Evolutionary conservation across 2,113 vertebrate genomes (phyloP).

Genomic region (Phyllostomus hastatus): DNA sequence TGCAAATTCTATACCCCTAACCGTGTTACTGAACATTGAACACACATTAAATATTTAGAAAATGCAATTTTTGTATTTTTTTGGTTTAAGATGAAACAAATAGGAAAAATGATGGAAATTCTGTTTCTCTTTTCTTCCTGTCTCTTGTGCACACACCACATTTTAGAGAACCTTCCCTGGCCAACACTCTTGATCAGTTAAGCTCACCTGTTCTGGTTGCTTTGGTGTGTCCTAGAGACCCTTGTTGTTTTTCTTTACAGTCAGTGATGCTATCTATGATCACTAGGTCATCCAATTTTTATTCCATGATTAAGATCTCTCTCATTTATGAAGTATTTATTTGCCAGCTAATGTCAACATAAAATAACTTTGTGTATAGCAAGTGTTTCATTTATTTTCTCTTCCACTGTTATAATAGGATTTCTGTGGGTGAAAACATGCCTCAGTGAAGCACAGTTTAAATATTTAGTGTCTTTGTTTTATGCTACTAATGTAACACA

Average conservation of each 20-base stretch:
- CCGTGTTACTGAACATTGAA: background rate
- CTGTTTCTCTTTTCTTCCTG: background rate
- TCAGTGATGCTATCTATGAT: background rate
- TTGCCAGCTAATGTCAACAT: background rate
- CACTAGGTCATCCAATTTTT: background rate
- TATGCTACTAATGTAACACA: background rate
- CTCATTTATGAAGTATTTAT: conserved; percentile 20
- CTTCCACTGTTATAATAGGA: background rate
- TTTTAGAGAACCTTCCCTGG: background rate
- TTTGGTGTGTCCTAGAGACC: background rate
- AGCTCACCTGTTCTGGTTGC: background rate
- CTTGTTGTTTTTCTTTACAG: background rate
- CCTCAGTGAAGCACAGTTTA: background rate
- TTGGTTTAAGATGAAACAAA: background rate
- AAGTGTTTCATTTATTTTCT: background rate
- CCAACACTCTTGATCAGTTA: background rate
- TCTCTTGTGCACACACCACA: background rate
- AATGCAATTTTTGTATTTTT: background rate
- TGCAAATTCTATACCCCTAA: background rate
- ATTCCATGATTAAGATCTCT: background rate
- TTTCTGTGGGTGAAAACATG: background rate
- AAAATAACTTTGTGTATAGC: background rate
- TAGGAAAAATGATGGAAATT: background rate
- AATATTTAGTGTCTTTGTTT: background rate
- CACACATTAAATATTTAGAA: background rate